phyloP scores from a whole-genome alignment of 2,888 invertebrate genomes.

The Drosophila neutralis region DNA sequence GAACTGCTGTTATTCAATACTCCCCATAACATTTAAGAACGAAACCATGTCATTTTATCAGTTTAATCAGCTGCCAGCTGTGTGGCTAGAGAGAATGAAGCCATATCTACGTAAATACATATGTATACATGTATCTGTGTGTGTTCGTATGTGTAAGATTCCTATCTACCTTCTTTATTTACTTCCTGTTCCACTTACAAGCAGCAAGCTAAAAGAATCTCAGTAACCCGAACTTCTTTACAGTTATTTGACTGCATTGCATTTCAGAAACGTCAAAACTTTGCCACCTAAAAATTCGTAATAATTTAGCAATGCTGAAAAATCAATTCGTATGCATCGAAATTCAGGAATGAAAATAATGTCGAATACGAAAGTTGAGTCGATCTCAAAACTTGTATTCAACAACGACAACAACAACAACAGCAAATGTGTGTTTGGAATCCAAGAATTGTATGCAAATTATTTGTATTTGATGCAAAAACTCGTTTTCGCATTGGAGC shows the following conservation, averaged over 20 bases:
- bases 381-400: constrained; percentile 46
- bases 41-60: constrained; percentile 2
- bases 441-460: constrained; percentile 72
- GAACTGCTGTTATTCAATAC: constrained; percentile 1
- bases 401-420: constrained; percentile 17
- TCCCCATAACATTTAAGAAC: background rate
- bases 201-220: background rate
- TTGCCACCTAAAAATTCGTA: constrained; percentile 12
- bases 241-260: constrained; percentile 11
- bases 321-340: constrained; percentile 26
- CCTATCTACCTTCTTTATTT: constrained; percentile 7
- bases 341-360: constrained; percentile 13
- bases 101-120: background rate
- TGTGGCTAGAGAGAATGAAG: constrained; percentile 1
- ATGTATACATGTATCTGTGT: background rate
- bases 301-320: constrained; percentile 14
- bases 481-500: constrained; percentile 60
- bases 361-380: constrained; percentile 26
- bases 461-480: constrained; percentile 46
- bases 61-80: constrained; percentile 10
- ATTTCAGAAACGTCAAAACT: constrained; percentile 52
- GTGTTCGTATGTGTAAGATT: background rate
- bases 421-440: constrained; percentile 22
- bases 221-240: background rate
- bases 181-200: constrained; percentile 21